Evolutionary conservation across 2,113 vertebrate genomes (phyloP), one percentile per base, ranked within the genome.

Genomic region (Lipophrys pholis): DNA sequence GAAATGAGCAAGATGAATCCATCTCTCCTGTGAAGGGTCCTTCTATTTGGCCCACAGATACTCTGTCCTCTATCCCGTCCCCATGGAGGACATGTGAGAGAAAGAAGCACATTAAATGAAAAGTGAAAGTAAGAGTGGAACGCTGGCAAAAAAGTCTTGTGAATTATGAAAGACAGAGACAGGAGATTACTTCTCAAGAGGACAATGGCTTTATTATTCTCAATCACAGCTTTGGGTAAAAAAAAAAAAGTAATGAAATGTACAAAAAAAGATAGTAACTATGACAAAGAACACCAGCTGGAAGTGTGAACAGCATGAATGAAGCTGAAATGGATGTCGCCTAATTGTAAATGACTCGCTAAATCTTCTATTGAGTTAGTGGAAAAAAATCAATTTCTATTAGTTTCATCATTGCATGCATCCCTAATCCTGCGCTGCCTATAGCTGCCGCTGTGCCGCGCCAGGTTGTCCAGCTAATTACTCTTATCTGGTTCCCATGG

Each of bases 401-500:
- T 80, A 60, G 72, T 84, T 80, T 82, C 73, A 61, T 84, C 71
- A 82, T 63, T 51, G 46, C 76, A 58, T 68, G 78, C 59, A 76
- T 77, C 69, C 39, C 41, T 83, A 84, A 86, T 85, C 69, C 68
- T 66, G 56, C 61, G 14, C 56, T 21, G 56, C 77, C 56, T 65
- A 73, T 58, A 76, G 70, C 86, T 69, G 69, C 67, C 38, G 8
- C 54, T 69, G 75, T 74, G 42, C 50, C 60, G 35, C 60, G 52
- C 81, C 60, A 78, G 51, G 69, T 89, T 51, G 83, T 82, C 85
- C 85, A 80, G 76, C 85, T 89, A 89, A 92, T 92, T 91, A 89
- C 83, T 67, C 79, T 77, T 82, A 85, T 87, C 86, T 75, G 43
- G 65, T 83, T 89, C 86, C 86, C 72, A 83, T 87, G 87, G 76